phyloP scores from a whole-genome alignment of 2,888 invertebrate genomes.

The Prenolepis imparis region DNA sequence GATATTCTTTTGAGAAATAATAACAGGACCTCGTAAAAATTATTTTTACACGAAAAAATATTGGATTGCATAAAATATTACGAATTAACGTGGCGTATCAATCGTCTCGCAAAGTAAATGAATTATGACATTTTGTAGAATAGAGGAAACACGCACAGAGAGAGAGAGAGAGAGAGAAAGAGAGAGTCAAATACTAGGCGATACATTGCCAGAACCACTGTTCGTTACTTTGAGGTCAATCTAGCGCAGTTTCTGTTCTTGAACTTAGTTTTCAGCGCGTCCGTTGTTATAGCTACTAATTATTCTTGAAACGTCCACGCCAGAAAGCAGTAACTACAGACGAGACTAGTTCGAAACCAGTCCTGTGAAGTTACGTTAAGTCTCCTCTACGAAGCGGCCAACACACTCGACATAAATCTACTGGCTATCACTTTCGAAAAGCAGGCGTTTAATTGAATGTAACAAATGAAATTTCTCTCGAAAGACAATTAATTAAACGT shows the following conservation, averaged over 20 bases:
- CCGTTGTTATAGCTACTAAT: constrained; percentile 69
- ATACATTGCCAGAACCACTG: constrained; percentile 42
- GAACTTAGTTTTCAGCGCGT: constrained; percentile 58
- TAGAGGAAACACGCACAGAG: not conserved
- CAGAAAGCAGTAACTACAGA: constrained; percentile 37
- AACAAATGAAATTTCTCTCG: not conserved
- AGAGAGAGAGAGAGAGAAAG: too few species aligned
- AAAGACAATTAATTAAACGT: not conserved
- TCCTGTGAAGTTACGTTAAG: constrained; percentile 61
- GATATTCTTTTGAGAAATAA: not conserved
- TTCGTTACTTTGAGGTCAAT: constrained; percentile 51
- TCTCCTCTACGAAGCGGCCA: constrained; percentile 29
- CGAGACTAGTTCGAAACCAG: constrained; percentile 56
- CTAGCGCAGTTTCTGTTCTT: constrained; percentile 36
- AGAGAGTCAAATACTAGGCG: constrained; percentile 36
- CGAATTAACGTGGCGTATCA: not conserved
- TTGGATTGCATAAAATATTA: not conserved
- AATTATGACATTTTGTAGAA: not conserved
- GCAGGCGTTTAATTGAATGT: constrained; percentile 26
- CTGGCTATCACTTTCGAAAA: constrained; percentile 23
- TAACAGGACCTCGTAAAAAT: not conserved
- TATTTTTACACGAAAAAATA: not conserved
- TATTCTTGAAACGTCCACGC: constrained; percentile 69
- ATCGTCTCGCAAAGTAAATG: not conserved
- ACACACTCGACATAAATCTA: constrained; percentile 49